A percentile compares a stretch with the other conserved stretches of the same genome.
phyloP scores from a whole-genome alignment of 2,888 invertebrate genomes.

The Brachypterus glaber region DNA sequence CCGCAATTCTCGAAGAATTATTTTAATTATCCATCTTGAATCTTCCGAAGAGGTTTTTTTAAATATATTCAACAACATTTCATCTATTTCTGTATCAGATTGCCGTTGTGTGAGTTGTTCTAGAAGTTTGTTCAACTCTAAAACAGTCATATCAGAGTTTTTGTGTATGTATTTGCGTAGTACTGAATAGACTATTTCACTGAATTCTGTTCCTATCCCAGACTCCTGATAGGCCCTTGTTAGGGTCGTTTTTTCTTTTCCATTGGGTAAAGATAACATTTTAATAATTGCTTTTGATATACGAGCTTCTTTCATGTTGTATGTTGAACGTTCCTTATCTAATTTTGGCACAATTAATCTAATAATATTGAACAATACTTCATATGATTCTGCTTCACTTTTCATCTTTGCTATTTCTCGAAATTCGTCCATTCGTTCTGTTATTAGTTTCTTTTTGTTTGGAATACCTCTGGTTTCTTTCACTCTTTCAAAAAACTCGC shows the following conservation, averaged over 20 bases:
- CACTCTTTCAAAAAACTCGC: slow-evolving; percentile 53
- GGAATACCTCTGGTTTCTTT: slow-evolving; percentile 39
- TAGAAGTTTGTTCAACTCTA: slow-evolving; percentile 63
- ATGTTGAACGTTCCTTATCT: slow-evolving; percentile 71
- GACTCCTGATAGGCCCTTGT: slow-evolving; percentile 41
- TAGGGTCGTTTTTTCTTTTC: slow-evolving; percentile 49
- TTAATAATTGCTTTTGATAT: slow-evolving; percentile 66
- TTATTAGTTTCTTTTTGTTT: slow-evolving; percentile 35
- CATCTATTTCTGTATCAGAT: slow-evolving; percentile 52
- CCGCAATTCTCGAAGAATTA: slow-evolving; percentile 77
- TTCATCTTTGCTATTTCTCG: slow-evolving; percentile 26
- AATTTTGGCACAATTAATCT: slow-evolving; percentile 68
- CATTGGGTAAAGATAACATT: slow-evolving; percentile 59
- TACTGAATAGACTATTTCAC: slow-evolving; percentile 65
- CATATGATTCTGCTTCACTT: slow-evolving; percentile 13
- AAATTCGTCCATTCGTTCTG: slow-evolving; percentile 35
- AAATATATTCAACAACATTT: slow-evolving; percentile 56
- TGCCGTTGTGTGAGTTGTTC: slow-evolving; percentile 65
- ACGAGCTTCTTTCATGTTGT: slow-evolving; percentile 72
- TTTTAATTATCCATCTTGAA: slow-evolving; percentile 83
- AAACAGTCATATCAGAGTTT: slow-evolving; percentile 50
- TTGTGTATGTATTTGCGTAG: slow-evolving; percentile 48
- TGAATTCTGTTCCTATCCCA: slow-evolving; percentile 61
- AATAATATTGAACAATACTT: slow-evolving; percentile 57
- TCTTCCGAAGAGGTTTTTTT: slow-evolving; percentile 62